Evolutionary conservation across 2,797 vertebrate species (phyloP).

Genomic region (Sardinella longiceps): DNA sequence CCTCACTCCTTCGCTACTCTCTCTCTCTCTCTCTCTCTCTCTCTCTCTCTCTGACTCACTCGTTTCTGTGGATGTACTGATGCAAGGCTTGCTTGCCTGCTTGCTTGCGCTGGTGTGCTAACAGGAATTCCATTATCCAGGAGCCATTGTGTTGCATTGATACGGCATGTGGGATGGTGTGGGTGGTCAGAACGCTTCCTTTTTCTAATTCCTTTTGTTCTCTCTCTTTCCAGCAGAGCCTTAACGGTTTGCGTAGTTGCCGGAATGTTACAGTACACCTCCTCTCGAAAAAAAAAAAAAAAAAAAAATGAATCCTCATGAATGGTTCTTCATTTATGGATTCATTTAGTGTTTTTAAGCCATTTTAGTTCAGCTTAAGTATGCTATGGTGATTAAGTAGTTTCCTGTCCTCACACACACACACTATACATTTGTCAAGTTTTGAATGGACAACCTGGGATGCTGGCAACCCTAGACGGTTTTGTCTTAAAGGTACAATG

Average conservation of each 20-base stretch:
- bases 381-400: neutral
- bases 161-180: neutral
- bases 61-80: neutral
- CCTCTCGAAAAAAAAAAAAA: neutral
- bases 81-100: neutral
- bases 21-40: neutral
- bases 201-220: neutral
- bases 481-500: too few species aligned
- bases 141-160: neutral
- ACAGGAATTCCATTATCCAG: neutral
- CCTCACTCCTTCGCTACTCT: neutral
- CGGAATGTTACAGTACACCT: neutral
- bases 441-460: neutral
- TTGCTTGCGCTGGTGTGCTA: neutral
- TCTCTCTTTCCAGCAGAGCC: neutral
- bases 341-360: too few species aligned
- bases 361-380: neutral
- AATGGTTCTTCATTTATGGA: neutral
- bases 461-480: neutral
- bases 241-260: neutral
- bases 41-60: neutral
- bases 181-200: neutral
- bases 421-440: too few species aligned
- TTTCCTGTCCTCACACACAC: neutral
- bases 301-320: neutral